Conservation (phyloP, 2,113 vertebrate genomes). For the Charadrius vociferus region DNA sequence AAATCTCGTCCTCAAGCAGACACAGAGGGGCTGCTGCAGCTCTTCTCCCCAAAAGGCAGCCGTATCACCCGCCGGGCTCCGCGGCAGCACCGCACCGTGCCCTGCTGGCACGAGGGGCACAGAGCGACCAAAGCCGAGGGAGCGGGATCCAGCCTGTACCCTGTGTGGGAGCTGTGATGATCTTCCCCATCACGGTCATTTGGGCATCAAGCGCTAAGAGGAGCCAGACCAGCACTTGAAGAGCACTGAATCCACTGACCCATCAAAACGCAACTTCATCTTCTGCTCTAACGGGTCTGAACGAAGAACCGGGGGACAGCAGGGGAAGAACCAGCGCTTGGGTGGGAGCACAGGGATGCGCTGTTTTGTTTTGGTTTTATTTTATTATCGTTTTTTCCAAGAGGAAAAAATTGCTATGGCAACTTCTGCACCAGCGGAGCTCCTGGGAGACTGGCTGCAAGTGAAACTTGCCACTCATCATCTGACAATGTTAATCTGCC, state of each 20-base stretch:
- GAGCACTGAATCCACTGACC: background rate
- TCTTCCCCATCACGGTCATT: background rate
- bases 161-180: background rate
- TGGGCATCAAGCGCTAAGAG: fast-evolving
- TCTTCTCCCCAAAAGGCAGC: background rate
- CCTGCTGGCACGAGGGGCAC: fast-evolving
- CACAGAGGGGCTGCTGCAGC: background rate
- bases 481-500: slow-evolving; percentile 65
- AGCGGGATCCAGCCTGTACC: background rate
- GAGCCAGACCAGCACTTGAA: background rate
- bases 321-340: background rate
- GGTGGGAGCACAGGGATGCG: background rate
- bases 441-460: slow-evolving; percentile 34
- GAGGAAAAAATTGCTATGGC: slow-evolving; percentile 60
- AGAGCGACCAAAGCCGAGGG: fast-evolving
- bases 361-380: background rate
- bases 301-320: background rate
- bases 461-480: slow-evolving; percentile 62
- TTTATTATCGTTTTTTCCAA: background rate
- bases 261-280: background rate
- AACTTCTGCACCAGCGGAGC: slow-evolving; percentile 24
- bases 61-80: fast-evolving
- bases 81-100: fast-evolving
- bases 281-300: background rate
- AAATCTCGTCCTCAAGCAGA: background rate